Evolutionary conservation across 2,113 vertebrate genomes (phyloP).

Genomic region (Toxotes chatareus): DNA sequence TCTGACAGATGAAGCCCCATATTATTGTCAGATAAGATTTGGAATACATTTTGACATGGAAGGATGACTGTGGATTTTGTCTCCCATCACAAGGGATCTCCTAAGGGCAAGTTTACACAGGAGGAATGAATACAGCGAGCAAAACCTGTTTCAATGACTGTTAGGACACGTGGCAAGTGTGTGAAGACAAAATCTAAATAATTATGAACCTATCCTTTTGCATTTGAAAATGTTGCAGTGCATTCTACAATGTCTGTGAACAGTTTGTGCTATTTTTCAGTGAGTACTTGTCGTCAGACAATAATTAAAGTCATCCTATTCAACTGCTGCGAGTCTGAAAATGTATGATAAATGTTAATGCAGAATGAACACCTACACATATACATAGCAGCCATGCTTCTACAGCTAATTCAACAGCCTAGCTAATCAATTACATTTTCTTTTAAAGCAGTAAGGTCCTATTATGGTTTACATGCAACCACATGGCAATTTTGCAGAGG

Average conservation of each 20-base stretch:
- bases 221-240: not conserved
- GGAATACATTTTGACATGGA: not conserved
- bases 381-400: not conserved
- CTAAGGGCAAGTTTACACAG: not conserved
- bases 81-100: not conserved
- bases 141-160: not conserved
- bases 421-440: not conserved
- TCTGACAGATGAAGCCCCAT: too few relatives aligned
- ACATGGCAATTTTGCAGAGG: not conserved
- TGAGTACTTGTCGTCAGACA: not conserved
- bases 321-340: not conserved
- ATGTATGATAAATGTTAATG: not conserved
- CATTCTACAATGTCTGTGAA: not conserved
- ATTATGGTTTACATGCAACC: not conserved
- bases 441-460: not conserved
- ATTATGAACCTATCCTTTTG: not conserved
- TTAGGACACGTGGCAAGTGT: not conserved
- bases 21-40: too few relatives aligned
- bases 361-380: not conserved
- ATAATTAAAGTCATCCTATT: not conserved
- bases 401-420: constrained; percentile 13
- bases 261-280: not conserved
- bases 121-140: not conserved
- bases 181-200: not conserved
- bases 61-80: not conserved